Evolutionary conservation across 37 sponge, comb jelly and placozoan species (phyloP), one percentile per base, ranked within the genome.

Genomic region (Geodia barretti): DNA sequence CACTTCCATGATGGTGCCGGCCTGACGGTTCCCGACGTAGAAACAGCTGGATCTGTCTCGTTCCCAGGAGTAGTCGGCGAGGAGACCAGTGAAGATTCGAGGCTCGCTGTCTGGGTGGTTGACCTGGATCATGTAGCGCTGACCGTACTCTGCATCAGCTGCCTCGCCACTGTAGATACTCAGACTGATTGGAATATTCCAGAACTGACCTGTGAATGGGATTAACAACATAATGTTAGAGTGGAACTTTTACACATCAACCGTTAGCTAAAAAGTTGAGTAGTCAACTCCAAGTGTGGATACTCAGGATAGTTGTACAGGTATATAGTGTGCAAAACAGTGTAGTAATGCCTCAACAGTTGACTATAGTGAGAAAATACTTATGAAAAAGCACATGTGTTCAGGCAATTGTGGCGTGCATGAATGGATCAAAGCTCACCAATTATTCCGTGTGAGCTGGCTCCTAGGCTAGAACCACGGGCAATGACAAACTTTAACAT

Each of bases 401-500:
- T 33, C 23, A 38, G 7, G 7, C 32, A 71, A 71, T 33, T 39
- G n/a, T 11, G 54, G 20, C n/a, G n/a, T n/a, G n/a, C n/a, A n/a
- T n/a, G n/a, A n/a, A n/a, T n/a, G 31, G 2, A 59, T 1, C 24
- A 35, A 23, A 11, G 73, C 81, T 76, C 35, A 80, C 88, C 88
- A 38, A 87, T 25, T 4, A 87, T 31, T 31, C 88, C 88, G 58
- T 87, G 88, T 23, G 88, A 74, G 36, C 58, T 68, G 28, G 73
- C 76, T 20, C 80, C 60, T 28, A 87, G 70, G 33, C 74, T 80
- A 14, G 68, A n/a, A 19, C 88, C 88, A 5, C 82, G 59, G 30
- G 71, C 40, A n/a, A 87, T 73, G 3, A 80, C 76, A 68, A 76
- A 80, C 67, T 87, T 87, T 39, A 87, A 69, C 88, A 87, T 80